These are phyloP conservation scores for Aspidiotus destructor DNA, from an alignment of 2,888 invertebrate genomes.

Conservation along the genomic window DNA sequence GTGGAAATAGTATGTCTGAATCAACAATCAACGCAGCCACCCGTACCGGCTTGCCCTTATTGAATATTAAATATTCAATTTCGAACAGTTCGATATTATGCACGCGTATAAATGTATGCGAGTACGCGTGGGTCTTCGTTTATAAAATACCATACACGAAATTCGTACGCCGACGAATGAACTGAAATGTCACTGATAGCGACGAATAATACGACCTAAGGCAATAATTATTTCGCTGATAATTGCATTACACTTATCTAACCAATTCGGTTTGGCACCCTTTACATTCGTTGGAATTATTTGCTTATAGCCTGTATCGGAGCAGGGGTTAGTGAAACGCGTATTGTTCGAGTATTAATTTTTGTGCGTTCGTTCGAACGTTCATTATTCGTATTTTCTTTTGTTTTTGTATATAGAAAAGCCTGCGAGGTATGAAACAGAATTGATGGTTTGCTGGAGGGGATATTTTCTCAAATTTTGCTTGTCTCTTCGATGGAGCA, in stretches of 20 bases:
- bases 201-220: slow-evolving; percentile 27
- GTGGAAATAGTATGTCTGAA: slow-evolving; percentile 25
- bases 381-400: too few relatives aligned
- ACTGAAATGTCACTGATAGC: slow-evolving; percentile 32
- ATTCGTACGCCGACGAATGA: slow-evolving; percentile 7
- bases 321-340: too few relatives aligned
- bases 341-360: too few relatives aligned
- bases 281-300: slow-evolving; percentile 18
- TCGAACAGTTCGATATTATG: slow-evolving; percentile 21
- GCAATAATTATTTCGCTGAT: slow-evolving; percentile 30
- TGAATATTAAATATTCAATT: slow-evolving; percentile 32
- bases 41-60: slow-evolving; percentile 9
- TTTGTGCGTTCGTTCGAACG: too few relatives aligned
- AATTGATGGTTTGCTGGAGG: too few relatives aligned
- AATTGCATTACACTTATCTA: slow-evolving; percentile 33
- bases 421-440: too few relatives aligned
- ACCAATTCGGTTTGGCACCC: slow-evolving; percentile 29
- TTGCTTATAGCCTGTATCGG: not conserved
- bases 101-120: not conserved
- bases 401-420: too few relatives aligned
- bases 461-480: too few relatives aligned
- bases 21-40: slow-evolving; percentile 22
- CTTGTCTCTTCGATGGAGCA: too few relatives aligned
- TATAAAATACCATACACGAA: too few relatives aligned
- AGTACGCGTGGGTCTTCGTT: too few relatives aligned